A percentile compares a stretch with the other conserved stretches of the same genome.
Conservation (phyloP, 2,113 vertebrate species). For the Limanda limanda region DNA sequence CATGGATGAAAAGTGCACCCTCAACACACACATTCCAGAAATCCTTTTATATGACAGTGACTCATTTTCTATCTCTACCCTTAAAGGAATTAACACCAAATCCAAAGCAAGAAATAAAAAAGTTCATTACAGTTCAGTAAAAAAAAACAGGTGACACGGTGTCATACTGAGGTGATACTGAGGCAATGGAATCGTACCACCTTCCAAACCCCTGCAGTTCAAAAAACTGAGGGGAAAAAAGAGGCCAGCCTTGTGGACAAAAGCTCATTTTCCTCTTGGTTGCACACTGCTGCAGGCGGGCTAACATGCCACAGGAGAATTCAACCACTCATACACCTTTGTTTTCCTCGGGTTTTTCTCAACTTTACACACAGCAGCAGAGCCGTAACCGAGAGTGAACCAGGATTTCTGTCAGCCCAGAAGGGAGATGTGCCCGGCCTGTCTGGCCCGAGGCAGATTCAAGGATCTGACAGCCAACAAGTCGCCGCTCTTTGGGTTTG, state of each 20-base stretch:
- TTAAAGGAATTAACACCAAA: conserved; percentile 11
- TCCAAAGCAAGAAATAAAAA: conserved; percentile 5
- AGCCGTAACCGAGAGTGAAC: conserved; percentile 53
- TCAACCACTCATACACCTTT: conserved; percentile 78
- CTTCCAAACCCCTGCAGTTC: conserved; percentile 69
- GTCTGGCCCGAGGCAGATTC: conserved; percentile 48
- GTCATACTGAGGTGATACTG: conserved; percentile 44
- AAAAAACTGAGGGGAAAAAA: conserved; percentile 57
- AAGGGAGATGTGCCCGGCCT: conserved; percentile 45
- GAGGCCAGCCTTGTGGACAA: conserved; percentile 75
- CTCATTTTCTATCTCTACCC: conserved; percentile 32
- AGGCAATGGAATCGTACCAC: conserved; percentile 59
- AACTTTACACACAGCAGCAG: conserved; percentile 73
- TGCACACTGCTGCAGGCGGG: conserved; percentile 77
- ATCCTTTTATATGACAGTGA: conserved; percentile 16
- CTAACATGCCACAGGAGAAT: conserved; percentile 78
- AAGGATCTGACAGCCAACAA: conserved; percentile 41
- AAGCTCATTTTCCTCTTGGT: conserved; percentile 83
- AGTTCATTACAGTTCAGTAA: conserved; percentile 26
- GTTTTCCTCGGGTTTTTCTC: conserved; percentile 77
- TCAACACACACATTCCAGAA: not conserved
- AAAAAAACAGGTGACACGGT: conserved; percentile 35
- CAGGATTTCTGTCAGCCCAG: conserved; percentile 64
- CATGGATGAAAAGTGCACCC: not conserved
- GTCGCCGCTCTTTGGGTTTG: conserved; percentile 33